Evolutionary conservation across 2,888 invertebrate genomes (phyloP).

Genomic region (Cephonodes hylas): DNA sequence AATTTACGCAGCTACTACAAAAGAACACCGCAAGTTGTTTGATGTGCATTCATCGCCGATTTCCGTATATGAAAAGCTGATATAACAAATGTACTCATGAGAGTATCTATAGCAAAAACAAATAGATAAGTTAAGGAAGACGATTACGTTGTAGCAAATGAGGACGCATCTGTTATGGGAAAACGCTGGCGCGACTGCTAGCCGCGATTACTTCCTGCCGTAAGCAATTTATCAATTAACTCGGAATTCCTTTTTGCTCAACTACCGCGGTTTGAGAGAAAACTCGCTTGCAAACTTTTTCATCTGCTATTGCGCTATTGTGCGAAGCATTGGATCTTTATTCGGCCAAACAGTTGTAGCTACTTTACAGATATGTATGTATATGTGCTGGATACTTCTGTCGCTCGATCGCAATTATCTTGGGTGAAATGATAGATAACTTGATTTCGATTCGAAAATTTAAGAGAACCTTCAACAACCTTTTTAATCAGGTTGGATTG

Average conservation of each 20-base stretch:
- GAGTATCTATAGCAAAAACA: not conserved
- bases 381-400: no score
- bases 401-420: no score
- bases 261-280: conserved; percentile 18
- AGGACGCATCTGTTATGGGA: conserved; percentile 23
- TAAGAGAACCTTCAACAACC: no score
- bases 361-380: no score
- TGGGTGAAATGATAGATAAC: no score
- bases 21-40: no score
- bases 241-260: conserved; percentile 26
- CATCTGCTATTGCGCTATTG: not conserved
- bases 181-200: conserved; percentile 24
- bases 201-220: conserved; percentile 33
- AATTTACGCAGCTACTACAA: no score
- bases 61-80: not conserved
- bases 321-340: not conserved
- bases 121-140: not conserved
- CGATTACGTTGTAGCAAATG: conserved; percentile 9
- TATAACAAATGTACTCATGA: not conserved
- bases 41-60: not conserved
- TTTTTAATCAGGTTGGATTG: no score
- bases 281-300: conserved; percentile 12
- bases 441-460: no score
- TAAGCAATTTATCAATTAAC: conserved; percentile 36
- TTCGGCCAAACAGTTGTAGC: no score